phyloP scores from a whole-genome alignment of 2,797 vertebrate species.

The Epinephelus awoara region DNA sequence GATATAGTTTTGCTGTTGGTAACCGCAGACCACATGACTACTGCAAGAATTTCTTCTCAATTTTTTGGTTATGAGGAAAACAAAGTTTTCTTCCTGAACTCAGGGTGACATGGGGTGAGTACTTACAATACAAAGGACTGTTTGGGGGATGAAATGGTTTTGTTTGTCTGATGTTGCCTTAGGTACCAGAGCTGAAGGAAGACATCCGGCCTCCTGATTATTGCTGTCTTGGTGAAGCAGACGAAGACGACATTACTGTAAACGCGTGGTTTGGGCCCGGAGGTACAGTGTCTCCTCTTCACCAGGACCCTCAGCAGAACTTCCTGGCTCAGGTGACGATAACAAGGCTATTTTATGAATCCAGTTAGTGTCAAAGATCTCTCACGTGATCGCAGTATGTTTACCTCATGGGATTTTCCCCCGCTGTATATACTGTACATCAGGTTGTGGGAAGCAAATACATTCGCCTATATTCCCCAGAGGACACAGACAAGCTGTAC shows the following conservation, averaged over 20 bases:
- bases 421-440: constrained; percentile 20
- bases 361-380: constrained; percentile 25
- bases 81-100: too few species aligned
- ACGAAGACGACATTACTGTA: constrained; percentile 95
- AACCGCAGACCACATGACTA: too few species aligned
- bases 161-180: constrained; percentile 22
- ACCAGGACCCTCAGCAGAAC: constrained; percentile 98
- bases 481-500: constrained; percentile 91
- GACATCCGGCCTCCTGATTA: constrained; percentile 97
- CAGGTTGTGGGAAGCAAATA: constrained; percentile 97
- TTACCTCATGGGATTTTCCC: constrained; percentile 39
- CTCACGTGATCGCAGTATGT: constrained; percentile 28
- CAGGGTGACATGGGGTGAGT: too few species aligned
- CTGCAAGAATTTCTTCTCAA: too few species aligned
- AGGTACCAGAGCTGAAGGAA: constrained; percentile 95
- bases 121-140: too few species aligned
- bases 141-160: not conserved
- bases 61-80: too few species aligned
- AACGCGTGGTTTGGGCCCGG: constrained; percentile 97
- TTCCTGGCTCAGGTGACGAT: constrained; percentile 92
- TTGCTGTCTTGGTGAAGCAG: constrained; percentile 93
- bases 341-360: constrained; percentile 8
- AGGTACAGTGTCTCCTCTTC: constrained; percentile 95
- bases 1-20: too few species aligned
- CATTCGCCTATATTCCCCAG: constrained; percentile 91